Conservation (phyloP, 1,140 invertebrate species). For the Varroa destructor region DNA sequence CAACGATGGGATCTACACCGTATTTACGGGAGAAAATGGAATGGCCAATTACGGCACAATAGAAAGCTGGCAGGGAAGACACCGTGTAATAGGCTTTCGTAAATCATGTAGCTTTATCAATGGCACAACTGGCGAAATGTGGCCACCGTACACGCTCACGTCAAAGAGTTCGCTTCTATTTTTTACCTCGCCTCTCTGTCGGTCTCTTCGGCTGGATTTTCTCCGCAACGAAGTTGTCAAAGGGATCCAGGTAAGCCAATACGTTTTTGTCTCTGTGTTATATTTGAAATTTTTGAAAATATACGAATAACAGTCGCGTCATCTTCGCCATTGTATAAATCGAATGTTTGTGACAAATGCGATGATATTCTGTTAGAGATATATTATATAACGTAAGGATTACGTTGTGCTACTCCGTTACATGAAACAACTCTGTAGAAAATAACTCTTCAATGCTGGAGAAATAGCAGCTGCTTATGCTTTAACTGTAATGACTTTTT, state of each 20-base stretch:
- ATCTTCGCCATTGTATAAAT: no score
- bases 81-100: not conserved
- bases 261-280: no score
- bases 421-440: no score
- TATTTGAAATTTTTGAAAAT: no score
- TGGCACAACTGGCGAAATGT: slow-evolving; percentile 33
- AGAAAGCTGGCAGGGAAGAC: slow-evolving; percentile 30
- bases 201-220: slow-evolving; percentile 22
- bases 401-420: no score
- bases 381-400: no score
- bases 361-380: no score
- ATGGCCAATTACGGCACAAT: slow-evolving; percentile 37
- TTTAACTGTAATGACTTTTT: no score
- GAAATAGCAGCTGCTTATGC: no score
- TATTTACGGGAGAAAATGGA: slow-evolving; percentile 36
- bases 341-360: no score
- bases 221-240: slow-evolving; percentile 10
- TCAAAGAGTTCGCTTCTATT: slow-evolving; percentile 29
- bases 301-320: no score
- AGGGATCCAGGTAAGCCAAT: not conserved
- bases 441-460: no score
- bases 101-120: not conserved
- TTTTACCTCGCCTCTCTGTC: slow-evolving; percentile 33
- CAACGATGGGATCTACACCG: slow-evolving; percentile 38
- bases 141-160: slow-evolving; percentile 33